A percentile compares a stretch with the other conserved stretches of the same genome.
Conservation (phyloP, 2,797 vertebrate genomes). For the Cynodonichthys magdalenae region DNA sequence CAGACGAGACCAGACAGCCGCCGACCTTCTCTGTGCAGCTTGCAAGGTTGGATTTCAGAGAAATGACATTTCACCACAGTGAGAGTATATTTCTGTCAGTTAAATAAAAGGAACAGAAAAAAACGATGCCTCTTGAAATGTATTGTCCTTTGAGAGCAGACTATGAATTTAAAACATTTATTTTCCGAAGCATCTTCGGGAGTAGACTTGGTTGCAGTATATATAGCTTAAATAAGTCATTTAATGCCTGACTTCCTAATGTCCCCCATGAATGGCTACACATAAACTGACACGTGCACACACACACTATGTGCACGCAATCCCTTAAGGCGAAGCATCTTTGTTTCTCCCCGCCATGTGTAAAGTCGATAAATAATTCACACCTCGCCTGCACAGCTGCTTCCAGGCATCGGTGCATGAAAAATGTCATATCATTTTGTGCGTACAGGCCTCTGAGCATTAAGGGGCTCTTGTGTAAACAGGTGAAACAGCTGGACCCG, state of each 20-base stretch:
- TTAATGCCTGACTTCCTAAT: slow-evolving; percentile 20
- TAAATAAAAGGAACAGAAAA: neutral
- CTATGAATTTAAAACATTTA: too few relatives aligned
- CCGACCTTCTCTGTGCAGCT: slow-evolving; percentile 85
- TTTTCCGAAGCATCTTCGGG: slow-evolving; percentile 20
- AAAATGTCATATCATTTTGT: slow-evolving; percentile 36
- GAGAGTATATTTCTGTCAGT: slow-evolving; percentile 3
- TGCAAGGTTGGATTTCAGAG: slow-evolving; percentile 85
- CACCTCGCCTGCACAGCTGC: slow-evolving; percentile 43
- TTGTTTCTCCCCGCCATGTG: slow-evolving; percentile 40
- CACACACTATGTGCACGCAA: neutral
- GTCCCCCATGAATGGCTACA: slow-evolving; percentile 22
- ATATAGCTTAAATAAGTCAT: slow-evolving; percentile 24
- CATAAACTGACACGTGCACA: slow-evolving; percentile 17
- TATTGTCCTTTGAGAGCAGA: neutral
- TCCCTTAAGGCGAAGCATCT: slow-evolving; percentile 8
- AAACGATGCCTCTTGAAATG: neutral
- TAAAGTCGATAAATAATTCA: slow-evolving; percentile 65
- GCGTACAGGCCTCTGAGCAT: slow-evolving; percentile 43
- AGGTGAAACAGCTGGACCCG: slow-evolving; percentile 90
- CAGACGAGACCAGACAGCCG: slow-evolving; percentile 84
- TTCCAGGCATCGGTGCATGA: slow-evolving; percentile 44
- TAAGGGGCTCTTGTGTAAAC: slow-evolving; percentile 51
- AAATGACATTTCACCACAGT: slow-evolving; percentile 27
- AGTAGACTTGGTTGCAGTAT: slow-evolving; percentile 3